Evolutionary conservation across 2,113 vertebrate species (phyloP).

Genomic region (Protomyctophum bolini): DNA sequence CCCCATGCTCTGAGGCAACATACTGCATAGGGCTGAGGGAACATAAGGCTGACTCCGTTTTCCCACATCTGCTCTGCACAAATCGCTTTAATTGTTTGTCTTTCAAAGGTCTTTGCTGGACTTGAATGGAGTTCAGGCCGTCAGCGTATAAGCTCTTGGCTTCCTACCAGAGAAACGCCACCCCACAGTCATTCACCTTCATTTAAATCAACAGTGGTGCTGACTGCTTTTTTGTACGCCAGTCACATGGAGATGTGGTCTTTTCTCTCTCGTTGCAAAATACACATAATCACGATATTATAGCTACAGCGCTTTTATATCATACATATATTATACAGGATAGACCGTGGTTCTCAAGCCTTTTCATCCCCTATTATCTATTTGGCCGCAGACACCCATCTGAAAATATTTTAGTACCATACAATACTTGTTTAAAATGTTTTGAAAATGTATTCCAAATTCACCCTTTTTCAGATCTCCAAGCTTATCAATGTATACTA

Average conservation of each 20-base stretch:
- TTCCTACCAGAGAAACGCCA: slow-evolving; percentile 16
- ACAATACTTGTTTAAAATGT: no score
- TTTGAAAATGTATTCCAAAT: background rate
- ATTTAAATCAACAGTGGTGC: slow-evolving; percentile 42
- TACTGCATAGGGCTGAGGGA: no score
- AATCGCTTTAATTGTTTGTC: background rate
- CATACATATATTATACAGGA: no score
- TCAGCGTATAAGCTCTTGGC: slow-evolving; percentile 25
- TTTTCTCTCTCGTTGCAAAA: slow-evolving; percentile 36
- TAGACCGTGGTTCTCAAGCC: no score
- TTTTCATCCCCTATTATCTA: no score
- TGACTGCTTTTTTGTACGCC: slow-evolving; percentile 63
- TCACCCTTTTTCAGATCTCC: background rate
- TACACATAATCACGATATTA: slow-evolving; percentile 6
- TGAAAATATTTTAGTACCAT: no score
- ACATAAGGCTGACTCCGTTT: no score
- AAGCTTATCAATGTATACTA: background rate
- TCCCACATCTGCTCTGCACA: slow-evolving; percentile 4
- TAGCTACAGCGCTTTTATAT: no score
- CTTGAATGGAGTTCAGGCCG: background rate
- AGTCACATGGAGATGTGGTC: slow-evolving; percentile 67
- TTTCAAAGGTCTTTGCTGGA: slow-evolving; percentile 4
- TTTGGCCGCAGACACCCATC: no score
- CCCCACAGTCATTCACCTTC: slow-evolving; percentile 48
- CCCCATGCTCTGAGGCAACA: no score